Percentiles rank a stretch among this genome's conserved stretches.
These are phyloP conservation scores for Gracilinanus agilis DNA, from an alignment of 2,113 vertebrate genomes.

Conservation along the genomic window DNA sequence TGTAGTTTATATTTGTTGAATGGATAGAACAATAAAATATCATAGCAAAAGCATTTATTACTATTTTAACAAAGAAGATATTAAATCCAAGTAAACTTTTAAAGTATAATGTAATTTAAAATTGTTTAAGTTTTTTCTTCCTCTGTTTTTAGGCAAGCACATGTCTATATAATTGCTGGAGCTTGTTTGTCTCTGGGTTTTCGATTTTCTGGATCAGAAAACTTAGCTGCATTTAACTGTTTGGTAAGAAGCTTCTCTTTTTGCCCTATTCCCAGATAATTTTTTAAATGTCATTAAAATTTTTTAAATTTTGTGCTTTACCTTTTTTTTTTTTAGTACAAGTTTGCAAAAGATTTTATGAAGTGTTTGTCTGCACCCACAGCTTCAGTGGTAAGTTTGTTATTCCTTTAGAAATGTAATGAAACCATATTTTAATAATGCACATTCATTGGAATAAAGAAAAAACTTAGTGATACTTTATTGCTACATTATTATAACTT, in stretches of 20 bases:
- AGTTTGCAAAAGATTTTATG: constrained; percentile 96
- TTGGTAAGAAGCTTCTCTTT: constrained; percentile 85
- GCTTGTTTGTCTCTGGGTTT: constrained; percentile 97
- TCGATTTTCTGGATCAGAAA: constrained; percentile 97
- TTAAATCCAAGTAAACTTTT: constrained; percentile 16
- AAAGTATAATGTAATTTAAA: constrained; percentile 25
- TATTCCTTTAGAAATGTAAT: constrained; percentile 45
- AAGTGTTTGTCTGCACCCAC: constrained; percentile 93
- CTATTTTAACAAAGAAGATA: constrained; percentile 3
- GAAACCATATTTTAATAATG: neutral
- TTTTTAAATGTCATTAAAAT: constrained; percentile 52
- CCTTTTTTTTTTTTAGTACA: constrained; percentile 85
- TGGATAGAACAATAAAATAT: neutral
- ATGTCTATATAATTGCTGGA: constrained; percentile 97
- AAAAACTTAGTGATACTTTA: constrained; percentile 24
- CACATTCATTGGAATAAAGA: constrained; percentile 7
- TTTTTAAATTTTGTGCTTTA: constrained; percentile 56
- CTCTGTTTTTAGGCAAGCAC: constrained; percentile 91
- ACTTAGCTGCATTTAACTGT: constrained; percentile 96
- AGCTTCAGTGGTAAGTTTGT: constrained; percentile 91
- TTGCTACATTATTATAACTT: constrained; percentile 6
- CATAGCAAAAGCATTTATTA: neutral
- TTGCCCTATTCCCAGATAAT: constrained; percentile 19
- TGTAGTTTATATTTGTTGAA: neutral
- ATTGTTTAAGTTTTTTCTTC: constrained; percentile 7